Evolutionary conservation across 2,888 invertebrate species (phyloP).

Genomic region (Tridacna gigas): DNA sequence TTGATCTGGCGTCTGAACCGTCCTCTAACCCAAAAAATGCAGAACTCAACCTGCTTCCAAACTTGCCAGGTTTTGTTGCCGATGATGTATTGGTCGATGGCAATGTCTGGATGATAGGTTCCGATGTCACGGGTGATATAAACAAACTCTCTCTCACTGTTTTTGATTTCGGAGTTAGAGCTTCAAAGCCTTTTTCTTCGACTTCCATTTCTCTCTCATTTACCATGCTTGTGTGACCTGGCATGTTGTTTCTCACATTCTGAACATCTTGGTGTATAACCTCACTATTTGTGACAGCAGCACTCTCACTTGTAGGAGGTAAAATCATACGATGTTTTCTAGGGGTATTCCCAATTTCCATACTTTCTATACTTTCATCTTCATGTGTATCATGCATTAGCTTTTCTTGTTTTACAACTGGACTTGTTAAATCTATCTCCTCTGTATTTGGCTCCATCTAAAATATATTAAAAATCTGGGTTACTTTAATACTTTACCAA

Average conservation of each 20-base stretch:
- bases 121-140: constrained; percentile 71
- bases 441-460: constrained; percentile 1
- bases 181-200: not conserved
- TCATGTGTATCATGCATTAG: not conserved
- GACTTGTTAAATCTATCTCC: constrained; percentile 33
- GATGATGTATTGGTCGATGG: not conserved
- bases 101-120: constrained; percentile 65
- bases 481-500: no score
- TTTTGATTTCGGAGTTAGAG: not conserved
- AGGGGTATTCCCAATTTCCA: constrained; percentile 13
- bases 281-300: no score
- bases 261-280: no score
- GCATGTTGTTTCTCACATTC: no score
- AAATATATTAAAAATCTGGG: not conserved
- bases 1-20: constrained; percentile 23
- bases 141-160: constrained; percentile 63
- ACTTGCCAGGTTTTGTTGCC: not conserved
- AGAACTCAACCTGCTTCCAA: constrained; percentile 28
- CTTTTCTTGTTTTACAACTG: constrained; percentile 1
- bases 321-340: not conserved
- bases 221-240: no score
- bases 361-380: not conserved
- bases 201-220: no score
- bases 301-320: no score
- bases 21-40: constrained; percentile 30